Base-by-base conservation (phyloP, 2,888 invertebrate genomes). In the Acanthosepion esculentum region DNA sequence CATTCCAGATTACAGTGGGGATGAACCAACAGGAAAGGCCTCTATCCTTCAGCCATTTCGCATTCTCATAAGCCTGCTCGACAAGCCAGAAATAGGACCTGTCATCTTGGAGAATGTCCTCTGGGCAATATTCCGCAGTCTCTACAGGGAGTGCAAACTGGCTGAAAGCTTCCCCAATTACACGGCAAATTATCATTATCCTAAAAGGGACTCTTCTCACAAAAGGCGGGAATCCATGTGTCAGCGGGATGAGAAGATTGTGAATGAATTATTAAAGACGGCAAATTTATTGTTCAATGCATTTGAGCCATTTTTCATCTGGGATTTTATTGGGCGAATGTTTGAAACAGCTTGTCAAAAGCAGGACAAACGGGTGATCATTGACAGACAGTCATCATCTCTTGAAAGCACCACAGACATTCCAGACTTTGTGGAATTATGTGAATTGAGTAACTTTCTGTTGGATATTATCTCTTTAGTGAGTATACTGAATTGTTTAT, bases 271-370 rank as follows among this genome's bases (percentile, higher is more conserved):
- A 91, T 98, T 98, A 29, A 99, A 99, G 97, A 98, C 98, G 48
- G 98, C 98, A 1, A 99, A 99, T 97, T 98, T 99, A 95, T 97
- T 99, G 53, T 98, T 99, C 97, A 98, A 98, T 94, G 98, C 98
- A 0, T 98, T 99, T 95, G 98, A 99, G 97, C 98, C 98, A n/a
- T 98, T 98, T 95, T 99, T 98, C 96, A 98, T 99, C 95, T 99
- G 99, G 99, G 98, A 98, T 95, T 99, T 98, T 96, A 98, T 98
- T 96, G 97, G 97, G 0, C 96, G 97, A 12, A 97, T 97, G 95
- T 98, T 98, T 96, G 96, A 96, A 94, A 94, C 95, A 64, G 96
- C 97, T 18, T 97, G 97, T 96, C 95, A 95, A 12, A 95, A 95
- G 59, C 94, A 94, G n/a, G 94, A 94, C 26, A 92, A 95, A n/a